These are phyloP conservation scores for Labia minor DNA, from an alignment of 2,888 invertebrate genomes.

Conservation along the genomic window DNA sequence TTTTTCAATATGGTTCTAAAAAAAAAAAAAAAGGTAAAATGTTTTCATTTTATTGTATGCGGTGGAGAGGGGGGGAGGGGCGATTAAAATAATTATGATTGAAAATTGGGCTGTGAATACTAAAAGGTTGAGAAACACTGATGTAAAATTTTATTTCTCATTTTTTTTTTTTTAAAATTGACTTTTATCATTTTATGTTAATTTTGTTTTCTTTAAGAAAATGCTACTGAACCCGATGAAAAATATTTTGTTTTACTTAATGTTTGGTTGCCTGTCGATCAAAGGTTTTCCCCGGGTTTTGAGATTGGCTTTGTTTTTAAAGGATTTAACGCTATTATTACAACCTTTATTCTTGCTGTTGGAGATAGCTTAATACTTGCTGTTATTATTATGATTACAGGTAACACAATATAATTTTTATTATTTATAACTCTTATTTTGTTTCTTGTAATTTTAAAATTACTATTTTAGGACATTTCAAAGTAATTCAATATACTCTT, in stretches of 20 bases:
- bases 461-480: not conserved
- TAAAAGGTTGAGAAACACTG: too few species aligned
- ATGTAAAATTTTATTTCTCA: too few species aligned
- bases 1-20: too few species aligned
- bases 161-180: not conserved
- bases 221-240: not conserved
- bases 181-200: not conserved
- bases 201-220: not conserved
- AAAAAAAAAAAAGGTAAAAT: too few species aligned
- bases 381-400: not conserved
- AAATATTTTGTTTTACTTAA: constrained; percentile 1
- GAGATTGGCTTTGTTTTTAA: not conserved
- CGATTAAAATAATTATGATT: too few species aligned
- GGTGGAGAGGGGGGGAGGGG: too few species aligned
- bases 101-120: too few species aligned
- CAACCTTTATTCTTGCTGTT: not conserved
- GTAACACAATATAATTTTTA: not conserved
- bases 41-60: too few species aligned
- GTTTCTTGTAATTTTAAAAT: too few species aligned
- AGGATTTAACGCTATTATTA: not conserved
- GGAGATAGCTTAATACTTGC: not conserved
- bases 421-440: too few species aligned
- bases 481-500: not conserved
- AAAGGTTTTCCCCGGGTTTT: not conserved
- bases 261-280: not conserved